Conservation (phyloP, 1,140 invertebrate genomes). For the Cydia fagiglandana region DNA sequence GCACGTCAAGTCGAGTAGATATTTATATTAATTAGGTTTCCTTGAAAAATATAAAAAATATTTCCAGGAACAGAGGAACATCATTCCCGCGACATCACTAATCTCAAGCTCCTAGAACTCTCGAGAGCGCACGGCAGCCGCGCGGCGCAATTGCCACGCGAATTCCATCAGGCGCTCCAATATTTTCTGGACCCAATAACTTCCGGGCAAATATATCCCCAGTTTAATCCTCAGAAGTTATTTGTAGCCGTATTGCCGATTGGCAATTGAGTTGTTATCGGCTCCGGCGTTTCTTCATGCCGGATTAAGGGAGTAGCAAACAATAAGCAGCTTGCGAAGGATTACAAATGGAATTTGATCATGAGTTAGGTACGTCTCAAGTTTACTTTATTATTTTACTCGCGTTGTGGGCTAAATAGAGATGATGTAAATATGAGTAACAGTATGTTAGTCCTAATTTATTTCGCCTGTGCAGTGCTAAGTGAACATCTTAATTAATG, state of each 20-base stretch:
- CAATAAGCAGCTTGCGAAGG: not conserved
- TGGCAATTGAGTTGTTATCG: slow-evolving; percentile 20
- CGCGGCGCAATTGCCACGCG: slow-evolving; percentile 12
- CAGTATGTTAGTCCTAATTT: too few relatives aligned
- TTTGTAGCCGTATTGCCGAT: slow-evolving; percentile 1
- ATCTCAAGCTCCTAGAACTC: not conserved
- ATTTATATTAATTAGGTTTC: too few relatives aligned
- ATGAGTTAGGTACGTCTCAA: not conserved
- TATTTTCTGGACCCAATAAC: slow-evolving; percentile 14
- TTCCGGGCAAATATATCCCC: not conserved
- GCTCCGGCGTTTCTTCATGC: not conserved
- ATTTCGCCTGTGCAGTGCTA: not conserved
- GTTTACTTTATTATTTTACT: not conserved
- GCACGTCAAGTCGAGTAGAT: too few relatives aligned
- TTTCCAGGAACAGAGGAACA: too few relatives aligned
- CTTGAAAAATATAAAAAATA: too few relatives aligned
- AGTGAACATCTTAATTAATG: too few relatives aligned
- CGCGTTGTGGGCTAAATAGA: not conserved
- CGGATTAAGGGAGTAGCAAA: slow-evolving; percentile 6
- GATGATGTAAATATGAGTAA: not conserved
- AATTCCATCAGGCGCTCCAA: slow-evolving; percentile 23
- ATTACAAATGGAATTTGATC: not conserved
- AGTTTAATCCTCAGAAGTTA: slow-evolving; percentile 24
- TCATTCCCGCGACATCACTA: slow-evolving; percentile 6
- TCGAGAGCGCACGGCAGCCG: slow-evolving; percentile 8